Base-by-base conservation (phyloP, 2,113 vertebrate species). In the Caranx melampygus region DNA sequence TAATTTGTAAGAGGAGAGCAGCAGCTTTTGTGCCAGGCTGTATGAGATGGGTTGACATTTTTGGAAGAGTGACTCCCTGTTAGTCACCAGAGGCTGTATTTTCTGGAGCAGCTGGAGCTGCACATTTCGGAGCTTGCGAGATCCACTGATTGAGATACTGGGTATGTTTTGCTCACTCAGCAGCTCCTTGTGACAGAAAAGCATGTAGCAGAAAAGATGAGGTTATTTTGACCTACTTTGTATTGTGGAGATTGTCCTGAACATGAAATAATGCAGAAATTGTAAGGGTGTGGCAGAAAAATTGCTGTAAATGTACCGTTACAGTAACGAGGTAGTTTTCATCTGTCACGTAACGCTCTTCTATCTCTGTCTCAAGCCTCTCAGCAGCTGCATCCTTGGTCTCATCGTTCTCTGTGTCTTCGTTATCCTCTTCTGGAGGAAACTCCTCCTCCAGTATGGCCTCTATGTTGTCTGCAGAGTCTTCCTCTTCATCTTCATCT, bases 61-160 rank as follows among this genome's bases (percentile, higher is more conserved):
- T 86, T 97, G 97, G 91, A 99, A 97, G 72, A 99, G 94, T 59
- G 97, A 96, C 49, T 86, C 94, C 75, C 98, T 95, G 86, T 97
- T 95, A 80, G 95, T 93, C 83, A 95, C 58, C 52, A 99, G 82
- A 4, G 95, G 88, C 73, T 94, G 93, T 75, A 98, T 72, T 78
- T 92, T 95, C 72, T 77, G 84, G n/a, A 94, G 84, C 47, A 98
- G 64, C 64, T 94, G 93, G 64, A 93, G 93, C 45, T 21, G 82
- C 21, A 98, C 93, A 0, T 96, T 84, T 0, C 55, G 91, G 4
- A 86, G 88, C 75, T 94, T 97, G 58, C 89, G 92, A 52, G 93
- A 81, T 71, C 95, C 94, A 45, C 55, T 90, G 70, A 98, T 85
- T 1, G 79, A 51, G 18, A 97, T 72, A 75, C 52, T 70, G 26